Evolutionary conservation across 2,888 invertebrate species (phyloP), one percentile per base, ranked within the genome.

Genomic region (Orthonevra nobilis): DNA sequence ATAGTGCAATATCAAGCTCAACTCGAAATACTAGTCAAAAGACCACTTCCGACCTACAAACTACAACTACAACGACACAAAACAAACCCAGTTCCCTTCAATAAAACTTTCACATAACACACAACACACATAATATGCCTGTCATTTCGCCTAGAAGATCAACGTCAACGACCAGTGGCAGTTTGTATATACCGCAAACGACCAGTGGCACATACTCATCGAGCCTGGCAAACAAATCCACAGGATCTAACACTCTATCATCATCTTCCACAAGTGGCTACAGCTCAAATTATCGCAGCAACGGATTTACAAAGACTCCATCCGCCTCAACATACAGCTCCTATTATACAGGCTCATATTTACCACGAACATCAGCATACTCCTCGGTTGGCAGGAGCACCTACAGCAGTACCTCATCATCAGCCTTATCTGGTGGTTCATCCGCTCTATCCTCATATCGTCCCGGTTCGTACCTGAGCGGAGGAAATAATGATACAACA

Each of bases 101-200:
- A 36, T 32, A n/a, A n/a, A n/a, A n/a, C 56, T 44, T 17, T 26
- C 32, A 19, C 34, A 36, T 5, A 23, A 68, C 12, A 42, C 10
- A 61, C 32, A 73, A 72, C 61, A 81, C 82, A 81, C 81, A 81
- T 86, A 89, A 88, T 89, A 89, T 89, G 89, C 89, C 89, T 87
- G 88, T 89, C 85, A 88, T 88, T 86, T 88, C 89, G 86, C 86
- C 89, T 82, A 85, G 88, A 85, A 85, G 89, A 85, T 87, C 87
- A 83, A 86, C 89, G 84, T 84, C 86, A 83, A 86, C 87, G 84
- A 85, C 85, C 84, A 86, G 87, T 85, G 86, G 88, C 85, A 87
- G 86, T 85, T 85, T 87, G 58, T 89, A 87, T 85, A 86, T 87
- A 85, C 86, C 88, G 83, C 85, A 88, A 81, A 84, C 86, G 79